These are phyloP conservation scores for Oreocharis arfaki DNA, from an alignment of 2,113 vertebrate species.

Conservation along the genomic window DNA sequence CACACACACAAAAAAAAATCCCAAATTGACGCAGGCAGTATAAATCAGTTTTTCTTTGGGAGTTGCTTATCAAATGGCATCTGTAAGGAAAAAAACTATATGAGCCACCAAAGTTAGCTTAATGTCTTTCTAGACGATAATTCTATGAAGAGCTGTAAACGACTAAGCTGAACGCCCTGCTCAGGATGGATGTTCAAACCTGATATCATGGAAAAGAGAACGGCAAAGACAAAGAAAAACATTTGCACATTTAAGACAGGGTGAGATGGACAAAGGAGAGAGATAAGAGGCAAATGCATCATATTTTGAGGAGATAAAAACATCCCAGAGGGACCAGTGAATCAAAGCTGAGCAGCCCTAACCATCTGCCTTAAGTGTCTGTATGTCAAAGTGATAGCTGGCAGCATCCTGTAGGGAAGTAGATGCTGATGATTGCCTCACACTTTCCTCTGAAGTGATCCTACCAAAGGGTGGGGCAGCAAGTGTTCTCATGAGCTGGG, in stretches of 20 bases:
- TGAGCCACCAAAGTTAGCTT: fast-evolving
- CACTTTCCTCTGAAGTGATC: neutral
- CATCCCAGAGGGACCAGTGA: neutral
- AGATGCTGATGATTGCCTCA: neutral
- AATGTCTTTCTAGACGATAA: neutral
- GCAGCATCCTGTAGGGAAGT: neutral
- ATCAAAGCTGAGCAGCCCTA: neutral
- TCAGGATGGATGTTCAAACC: neutral
- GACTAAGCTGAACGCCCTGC: neutral
- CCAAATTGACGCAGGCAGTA: no score
- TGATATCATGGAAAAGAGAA: neutral
- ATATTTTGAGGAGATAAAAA: neutral
- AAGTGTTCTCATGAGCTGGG: neutral
- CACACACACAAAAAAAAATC: no score
- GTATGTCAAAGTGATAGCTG: neutral
- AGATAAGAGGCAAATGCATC: neutral
- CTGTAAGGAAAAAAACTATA: fast-evolving
- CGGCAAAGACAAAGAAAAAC: fast-evolving
- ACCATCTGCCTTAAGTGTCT: neutral
- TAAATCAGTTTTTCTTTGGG: neutral
- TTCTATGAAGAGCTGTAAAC: fast-evolving
- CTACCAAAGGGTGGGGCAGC: neutral
- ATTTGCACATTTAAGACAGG: neutral
- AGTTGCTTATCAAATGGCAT: neutral
- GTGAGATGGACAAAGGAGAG: neutral